Percentiles rank a stretch among this genome's conserved stretches.
Conservation (phyloP, 2,797 vertebrate species). For the Smutsia gigantea region DNA sequence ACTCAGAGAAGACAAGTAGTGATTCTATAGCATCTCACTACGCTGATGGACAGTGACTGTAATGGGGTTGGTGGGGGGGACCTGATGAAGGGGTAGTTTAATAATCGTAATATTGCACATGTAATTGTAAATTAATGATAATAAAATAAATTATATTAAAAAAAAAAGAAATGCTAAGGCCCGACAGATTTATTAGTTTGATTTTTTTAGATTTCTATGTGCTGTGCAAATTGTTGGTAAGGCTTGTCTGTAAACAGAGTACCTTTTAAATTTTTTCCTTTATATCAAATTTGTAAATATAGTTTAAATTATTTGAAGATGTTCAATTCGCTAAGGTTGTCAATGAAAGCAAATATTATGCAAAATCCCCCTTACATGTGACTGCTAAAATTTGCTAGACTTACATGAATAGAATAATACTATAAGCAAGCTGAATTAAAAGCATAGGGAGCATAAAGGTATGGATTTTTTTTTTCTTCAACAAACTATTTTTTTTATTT, state of each 20-base stretch:
- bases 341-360: background rate
- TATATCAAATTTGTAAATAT: background rate
- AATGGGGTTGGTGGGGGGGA: too few species aligned
- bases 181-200: background rate
- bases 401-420: background rate
- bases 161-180: background rate
- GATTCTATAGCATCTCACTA: too few species aligned
- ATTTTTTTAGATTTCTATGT: background rate
- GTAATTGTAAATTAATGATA: too few species aligned
- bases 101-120: too few species aligned
- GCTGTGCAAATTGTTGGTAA: background rate
- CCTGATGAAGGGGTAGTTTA: too few species aligned
- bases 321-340: background rate
- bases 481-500: background rate
- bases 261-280: background rate
- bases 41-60: too few species aligned
- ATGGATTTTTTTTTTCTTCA: background rate
- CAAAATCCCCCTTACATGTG: background rate
- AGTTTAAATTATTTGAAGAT: background rate
- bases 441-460: background rate
- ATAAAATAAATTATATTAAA: too few species aligned
- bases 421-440: background rate
- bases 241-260: background rate
- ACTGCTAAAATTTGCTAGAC: background rate
- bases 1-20: too few species aligned